phyloP scores from a whole-genome alignment of 2,113 vertebrate species.

The Falco punctatus region DNA sequence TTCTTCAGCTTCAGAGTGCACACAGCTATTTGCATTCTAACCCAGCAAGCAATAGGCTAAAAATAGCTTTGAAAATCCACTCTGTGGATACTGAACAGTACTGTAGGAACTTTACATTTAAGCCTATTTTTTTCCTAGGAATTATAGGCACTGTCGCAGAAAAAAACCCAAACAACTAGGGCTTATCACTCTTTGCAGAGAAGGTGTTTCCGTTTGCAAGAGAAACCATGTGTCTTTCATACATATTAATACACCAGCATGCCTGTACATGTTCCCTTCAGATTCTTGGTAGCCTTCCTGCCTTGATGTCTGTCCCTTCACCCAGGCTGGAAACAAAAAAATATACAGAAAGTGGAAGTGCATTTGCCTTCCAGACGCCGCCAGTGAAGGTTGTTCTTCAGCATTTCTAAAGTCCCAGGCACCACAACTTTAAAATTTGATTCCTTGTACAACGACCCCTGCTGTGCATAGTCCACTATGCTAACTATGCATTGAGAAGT shows the following conservation, averaged over 20 bases:
- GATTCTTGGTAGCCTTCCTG: not conserved
- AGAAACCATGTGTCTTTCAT: not conserved
- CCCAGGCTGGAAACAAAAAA: not conserved
- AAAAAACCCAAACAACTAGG: not conserved
- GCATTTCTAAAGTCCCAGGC: not conserved
- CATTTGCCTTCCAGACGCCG: not conserved
- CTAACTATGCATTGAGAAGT: not conserved
- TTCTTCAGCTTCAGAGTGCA: not conserved
- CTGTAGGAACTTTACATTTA: not conserved
- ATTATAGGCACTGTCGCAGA: not conserved
- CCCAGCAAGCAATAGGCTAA: not conserved
- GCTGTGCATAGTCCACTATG: not conserved
- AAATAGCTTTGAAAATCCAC: constrained; percentile 6
- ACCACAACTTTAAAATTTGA: not conserved
- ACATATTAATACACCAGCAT: constrained; percentile 37
- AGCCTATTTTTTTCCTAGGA: not conserved
- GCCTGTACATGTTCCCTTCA: not conserved
- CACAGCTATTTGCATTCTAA: not conserved
- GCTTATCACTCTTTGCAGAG: constrained; percentile 42
- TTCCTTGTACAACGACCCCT: not conserved
- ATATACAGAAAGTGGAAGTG: not conserved
- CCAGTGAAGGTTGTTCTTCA: not conserved
- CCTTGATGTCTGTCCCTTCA: not conserved
- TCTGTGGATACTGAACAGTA: not conserved
- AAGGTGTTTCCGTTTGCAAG: not conserved